A percentile compares a stretch with the other conserved stretches of the same genome.
Evolutionary conservation across 1,140 invertebrate genomes (phyloP).

Genomic region (Drosophila kikkawai): DNA sequence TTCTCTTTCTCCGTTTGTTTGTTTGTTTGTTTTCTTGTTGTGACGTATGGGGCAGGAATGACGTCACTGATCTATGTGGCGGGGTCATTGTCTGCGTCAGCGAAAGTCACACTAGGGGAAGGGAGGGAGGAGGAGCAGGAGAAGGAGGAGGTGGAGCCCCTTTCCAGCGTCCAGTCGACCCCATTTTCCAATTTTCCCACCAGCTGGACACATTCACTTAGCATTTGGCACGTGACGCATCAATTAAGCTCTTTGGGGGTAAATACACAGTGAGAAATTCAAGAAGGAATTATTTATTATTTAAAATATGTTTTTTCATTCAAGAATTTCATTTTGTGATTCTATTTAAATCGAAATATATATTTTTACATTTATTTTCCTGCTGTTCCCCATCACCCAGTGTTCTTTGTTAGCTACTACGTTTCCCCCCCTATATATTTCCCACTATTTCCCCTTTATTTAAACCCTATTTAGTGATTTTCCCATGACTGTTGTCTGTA

Average conservation of each 20-base stretch:
- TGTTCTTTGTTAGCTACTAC: constrained; percentile 18
- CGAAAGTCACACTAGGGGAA: constrained; percentile 11
- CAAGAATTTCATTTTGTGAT: neutral
- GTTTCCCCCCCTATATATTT: neutral
- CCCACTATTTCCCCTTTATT: too few species aligned
- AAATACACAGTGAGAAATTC: constrained; percentile 1
- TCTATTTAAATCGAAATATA: neutral
- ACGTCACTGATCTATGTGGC: constrained; percentile 66
- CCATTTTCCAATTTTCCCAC: constrained; percentile 5
- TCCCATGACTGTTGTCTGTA: constrained; percentile 84
- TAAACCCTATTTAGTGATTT: constrained; percentile 18
- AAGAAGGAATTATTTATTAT: neutral
- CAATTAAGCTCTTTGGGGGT: constrained; percentile 26
- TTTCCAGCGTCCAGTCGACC: neutral
- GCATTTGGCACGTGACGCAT: constrained; percentile 50
- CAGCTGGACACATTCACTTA: constrained; percentile 24
- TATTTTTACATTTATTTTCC: neutral
- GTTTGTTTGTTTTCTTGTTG: constrained; percentile 33
- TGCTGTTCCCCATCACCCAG: neutral
- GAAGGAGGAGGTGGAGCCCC: neutral
- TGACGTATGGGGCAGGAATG: constrained; percentile 57
- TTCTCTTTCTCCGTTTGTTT: constrained; percentile 3
- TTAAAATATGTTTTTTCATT: neutral
- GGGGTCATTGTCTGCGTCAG: constrained; percentile 75
- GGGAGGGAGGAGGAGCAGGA: neutral